Conservation (phyloP, 2,888 invertebrate species). For the Coleophora flavipennella region DNA sequence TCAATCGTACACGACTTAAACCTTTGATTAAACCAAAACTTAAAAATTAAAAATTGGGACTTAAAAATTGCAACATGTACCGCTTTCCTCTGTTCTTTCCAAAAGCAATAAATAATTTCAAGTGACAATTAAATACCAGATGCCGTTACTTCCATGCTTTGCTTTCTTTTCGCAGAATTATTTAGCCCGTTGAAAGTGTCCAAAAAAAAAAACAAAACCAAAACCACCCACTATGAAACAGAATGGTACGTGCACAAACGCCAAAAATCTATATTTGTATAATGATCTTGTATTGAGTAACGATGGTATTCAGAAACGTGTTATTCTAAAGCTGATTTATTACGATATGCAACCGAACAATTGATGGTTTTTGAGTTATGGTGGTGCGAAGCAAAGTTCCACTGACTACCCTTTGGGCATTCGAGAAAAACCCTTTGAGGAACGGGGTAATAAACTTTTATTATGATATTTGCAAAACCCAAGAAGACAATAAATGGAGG, state of each 20-base stretch:
- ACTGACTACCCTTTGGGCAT: slow-evolving; percentile 56
- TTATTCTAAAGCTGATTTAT: slow-evolving; percentile 65
- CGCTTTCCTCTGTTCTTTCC: not conserved
- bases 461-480: slow-evolving; percentile 68
- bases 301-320: slow-evolving; percentile 44
- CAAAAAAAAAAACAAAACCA: slow-evolving; percentile 46
- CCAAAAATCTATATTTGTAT: slow-evolving; percentile 70
- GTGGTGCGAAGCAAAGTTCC: slow-evolving; percentile 42
- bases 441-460: slow-evolving; percentile 69
- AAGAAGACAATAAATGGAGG: slow-evolving; percentile 44
- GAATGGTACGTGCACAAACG: slow-evolving; percentile 58
- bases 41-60: no score
- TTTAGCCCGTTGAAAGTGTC: slow-evolving; percentile 36
- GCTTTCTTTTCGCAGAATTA: slow-evolving; percentile 63
- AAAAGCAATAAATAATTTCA: slow-evolving; percentile 27
- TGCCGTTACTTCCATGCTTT: slow-evolving; percentile 29
- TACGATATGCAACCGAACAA: slow-evolving; percentile 65
- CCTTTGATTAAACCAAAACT: no score
- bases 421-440: slow-evolving; percentile 64
- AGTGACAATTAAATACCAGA: slow-evolving; percentile 42
- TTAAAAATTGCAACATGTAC: no score
- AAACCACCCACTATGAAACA: slow-evolving; percentile 45
- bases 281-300: slow-evolving; percentile 67
- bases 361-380: slow-evolving; percentile 58
- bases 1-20: no score